These are phyloP conservation scores for Symphodus melops DNA, from an alignment of 2,113 vertebrate genomes.

Conservation along the genomic window DNA sequence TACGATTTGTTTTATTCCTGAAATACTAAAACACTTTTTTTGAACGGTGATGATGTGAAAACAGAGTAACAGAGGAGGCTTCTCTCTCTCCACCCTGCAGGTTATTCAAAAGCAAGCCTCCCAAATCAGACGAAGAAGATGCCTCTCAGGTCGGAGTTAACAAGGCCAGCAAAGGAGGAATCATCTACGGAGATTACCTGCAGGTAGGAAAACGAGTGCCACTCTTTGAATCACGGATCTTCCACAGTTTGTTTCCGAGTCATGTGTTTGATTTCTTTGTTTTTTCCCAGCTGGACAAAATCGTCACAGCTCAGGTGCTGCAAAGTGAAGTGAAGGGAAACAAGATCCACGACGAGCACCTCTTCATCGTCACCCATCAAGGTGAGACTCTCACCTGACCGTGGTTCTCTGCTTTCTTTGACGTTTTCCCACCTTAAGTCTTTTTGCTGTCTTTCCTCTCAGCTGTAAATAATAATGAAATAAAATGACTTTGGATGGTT, in stretches of 20 bases:
- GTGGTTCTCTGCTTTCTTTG: not conserved
- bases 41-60: constrained; percentile 10
- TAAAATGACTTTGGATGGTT: too few relatives aligned
- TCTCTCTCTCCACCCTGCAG: constrained; percentile 68
- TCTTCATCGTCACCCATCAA: constrained; percentile 98
- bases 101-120: constrained; percentile 83
- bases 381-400: constrained; percentile 76
- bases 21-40: not conserved
- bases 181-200: constrained; percentile 92
- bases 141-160: constrained; percentile 88
- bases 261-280: not conserved
- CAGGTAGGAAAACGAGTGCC: constrained; percentile 80
- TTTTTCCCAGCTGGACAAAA: constrained; percentile 88
- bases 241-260: not conserved
- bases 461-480: too few relatives aligned
- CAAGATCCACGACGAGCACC: constrained; percentile 96
- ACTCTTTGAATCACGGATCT: not conserved
- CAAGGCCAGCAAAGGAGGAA: constrained; percentile 90
- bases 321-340: constrained; percentile 93
- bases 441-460: too few relatives aligned
- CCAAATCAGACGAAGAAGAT: constrained; percentile 81
- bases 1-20: constrained; percentile 75
- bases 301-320: constrained; percentile 91
- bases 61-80: constrained; percentile 27
- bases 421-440: too few relatives aligned